A percentile compares a stretch with the other conserved stretches of the same genome.
Evolutionary conservation across 2,888 invertebrate species (phyloP).

Genomic region (Camptogramma bilineatum): DNA sequence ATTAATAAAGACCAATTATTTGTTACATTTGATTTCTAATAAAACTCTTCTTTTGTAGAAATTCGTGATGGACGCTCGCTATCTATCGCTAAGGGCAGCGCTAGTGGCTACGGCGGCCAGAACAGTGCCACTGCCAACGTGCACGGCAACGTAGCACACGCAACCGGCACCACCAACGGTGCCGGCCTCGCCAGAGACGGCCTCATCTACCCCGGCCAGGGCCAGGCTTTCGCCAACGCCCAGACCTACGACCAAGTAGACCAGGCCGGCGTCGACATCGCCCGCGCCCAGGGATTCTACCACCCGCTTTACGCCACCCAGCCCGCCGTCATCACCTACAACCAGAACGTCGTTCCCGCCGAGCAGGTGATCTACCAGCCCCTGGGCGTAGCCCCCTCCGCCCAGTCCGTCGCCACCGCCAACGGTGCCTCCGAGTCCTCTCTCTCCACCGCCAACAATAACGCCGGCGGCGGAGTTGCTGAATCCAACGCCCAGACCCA

Average conservation of each 20-base stretch:
- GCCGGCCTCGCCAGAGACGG: constrained; percentile 52
- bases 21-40: background rate
- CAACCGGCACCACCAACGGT: constrained; percentile 55
- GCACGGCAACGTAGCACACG: constrained; percentile 56
- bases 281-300: constrained; percentile 58
- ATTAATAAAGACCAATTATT: background rate
- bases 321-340: constrained; percentile 67
- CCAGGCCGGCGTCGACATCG: constrained; percentile 34
- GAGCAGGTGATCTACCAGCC: constrained; percentile 45
- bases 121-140: constrained; percentile 63
- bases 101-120: constrained; percentile 53
- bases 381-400: constrained; percentile 55
- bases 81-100: constrained; percentile 64
- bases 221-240: constrained; percentile 60
- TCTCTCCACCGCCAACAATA: constrained; percentile 58
- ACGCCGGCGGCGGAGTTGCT: constrained; percentile 60
- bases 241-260: constrained; percentile 53
- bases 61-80: constrained; percentile 72
- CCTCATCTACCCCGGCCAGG: constrained; percentile 59
- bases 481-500: constrained; percentile 65
- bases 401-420: constrained; percentile 62
- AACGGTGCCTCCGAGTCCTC: constrained; percentile 62
- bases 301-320: constrained; percentile 66
- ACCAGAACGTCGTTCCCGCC: constrained; percentile 62
- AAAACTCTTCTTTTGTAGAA: constrained; percentile 39